phyloP scores from a whole-genome alignment of 2,113 vertebrate genomes.

The Madoqua kirkii region DNA sequence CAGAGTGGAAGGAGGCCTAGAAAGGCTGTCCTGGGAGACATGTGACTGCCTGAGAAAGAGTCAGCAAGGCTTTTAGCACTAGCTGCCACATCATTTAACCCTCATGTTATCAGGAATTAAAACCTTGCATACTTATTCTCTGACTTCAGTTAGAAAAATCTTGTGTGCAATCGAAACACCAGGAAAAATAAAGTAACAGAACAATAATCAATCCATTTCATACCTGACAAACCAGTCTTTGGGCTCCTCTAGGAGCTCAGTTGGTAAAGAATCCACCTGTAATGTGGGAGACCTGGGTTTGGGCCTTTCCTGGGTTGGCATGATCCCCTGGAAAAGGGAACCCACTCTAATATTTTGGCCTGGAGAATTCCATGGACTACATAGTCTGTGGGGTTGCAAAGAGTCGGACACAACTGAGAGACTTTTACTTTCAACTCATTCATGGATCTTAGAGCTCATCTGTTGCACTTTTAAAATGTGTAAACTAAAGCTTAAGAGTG shows the following conservation, averaged over 20 bases:
- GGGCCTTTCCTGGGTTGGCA: neutral
- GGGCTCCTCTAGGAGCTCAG: neutral
- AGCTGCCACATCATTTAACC: neutral
- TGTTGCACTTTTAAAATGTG: neutral
- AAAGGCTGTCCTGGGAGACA: constrained; percentile 62
- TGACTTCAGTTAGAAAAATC: neutral
- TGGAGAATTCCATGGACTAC: neutral
- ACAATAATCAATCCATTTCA: neutral
- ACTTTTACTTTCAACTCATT: neutral
- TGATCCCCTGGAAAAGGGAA: neutral
- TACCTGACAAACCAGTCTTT: neutral
- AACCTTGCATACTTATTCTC: neutral
- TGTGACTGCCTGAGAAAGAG: constrained; percentile 56
- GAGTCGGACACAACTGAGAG: rapidly evolving
- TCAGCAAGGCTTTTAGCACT: constrained; percentile 46
- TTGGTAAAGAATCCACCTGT: neutral
- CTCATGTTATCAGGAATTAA: neutral
- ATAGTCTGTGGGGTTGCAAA: neutral
- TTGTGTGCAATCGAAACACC: neutral
- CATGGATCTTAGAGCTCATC: neutral
- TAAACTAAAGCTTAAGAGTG: neutral
- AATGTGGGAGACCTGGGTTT: neutral
- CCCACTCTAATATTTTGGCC: neutral
- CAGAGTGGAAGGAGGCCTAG: constrained; percentile 59
- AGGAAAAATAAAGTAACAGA: neutral